Percentiles rank a stretch among this genome's conserved stretches.
These are phyloP conservation scores for Ptychoptera contaminata DNA, from an alignment of 2,888 invertebrate species.

Conservation along the genomic window DNA sequence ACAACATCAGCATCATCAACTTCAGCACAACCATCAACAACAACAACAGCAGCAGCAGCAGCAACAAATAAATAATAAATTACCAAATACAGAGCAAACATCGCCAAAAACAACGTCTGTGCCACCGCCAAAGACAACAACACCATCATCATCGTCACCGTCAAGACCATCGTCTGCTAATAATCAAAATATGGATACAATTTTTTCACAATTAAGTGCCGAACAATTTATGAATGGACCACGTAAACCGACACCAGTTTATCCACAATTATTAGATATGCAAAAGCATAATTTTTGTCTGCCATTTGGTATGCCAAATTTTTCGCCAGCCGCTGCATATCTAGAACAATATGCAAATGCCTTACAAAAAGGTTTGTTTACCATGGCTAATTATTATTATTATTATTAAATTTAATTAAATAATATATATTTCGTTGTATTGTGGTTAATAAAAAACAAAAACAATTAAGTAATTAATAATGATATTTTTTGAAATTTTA, in stretches of 20 bases:
- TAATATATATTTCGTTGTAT: neutral
- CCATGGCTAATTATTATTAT: too few species aligned
- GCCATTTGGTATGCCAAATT: constrained; percentile 3
- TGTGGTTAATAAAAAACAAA: too few species aligned
- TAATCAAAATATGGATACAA: neutral
- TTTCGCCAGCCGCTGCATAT: constrained; percentile 3
- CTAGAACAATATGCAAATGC: constrained; percentile 7
- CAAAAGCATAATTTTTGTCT: constrained; percentile 6
- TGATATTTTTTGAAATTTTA: too few species aligned
- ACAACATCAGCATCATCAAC: constrained; percentile 1
- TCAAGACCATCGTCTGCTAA: neutral
- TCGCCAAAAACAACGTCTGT: neutral
- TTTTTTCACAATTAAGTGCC: neutral
- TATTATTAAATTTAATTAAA: neutral
- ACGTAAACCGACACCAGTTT: constrained; percentile 5
- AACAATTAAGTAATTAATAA: too few species aligned
- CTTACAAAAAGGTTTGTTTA: constrained; percentile 5
- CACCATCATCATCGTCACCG: neutral
- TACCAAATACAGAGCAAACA: neutral
- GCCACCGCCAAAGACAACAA: neutral
- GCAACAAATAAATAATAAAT: neutral
- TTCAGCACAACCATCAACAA: neutral
- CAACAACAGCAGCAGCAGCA: neutral
- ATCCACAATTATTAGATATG: constrained; percentile 6
- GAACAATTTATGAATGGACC: neutral